Evolutionary conservation across 2,797 vertebrate genomes (phyloP), one percentile per base, ranked within the genome.

Genomic region (Apodemus agrarius): DNA sequence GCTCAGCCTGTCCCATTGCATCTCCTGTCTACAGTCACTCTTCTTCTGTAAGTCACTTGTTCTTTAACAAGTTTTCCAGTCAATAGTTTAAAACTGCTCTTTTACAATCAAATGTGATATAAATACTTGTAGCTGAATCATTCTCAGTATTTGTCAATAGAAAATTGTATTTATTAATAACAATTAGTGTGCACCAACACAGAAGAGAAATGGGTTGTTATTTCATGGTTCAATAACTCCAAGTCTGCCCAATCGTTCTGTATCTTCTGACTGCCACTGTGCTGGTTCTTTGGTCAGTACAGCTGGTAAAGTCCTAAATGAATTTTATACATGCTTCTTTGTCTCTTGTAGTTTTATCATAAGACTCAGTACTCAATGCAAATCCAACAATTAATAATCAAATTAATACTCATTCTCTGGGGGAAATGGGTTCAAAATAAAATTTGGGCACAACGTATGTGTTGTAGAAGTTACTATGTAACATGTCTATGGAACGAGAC

Each of bases 81-180:
- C 63, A 90, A 69, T 75, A 95, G 67, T 87, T 83, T 37, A 90
- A 96, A 96, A 82, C 2, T 82, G 19, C 24, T 93, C 69, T 95
- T 90, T 89, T 80, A 89, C 75, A 90, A 84, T 10, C 78, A 19
- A 93, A 65, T 22, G 21, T 59, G 59, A 81, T 16, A 92, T 8
- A 81, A 59, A 93, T 34, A 63, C 49, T 17, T 79, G 69, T 37
- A 94, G 65, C 65, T 76, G 84, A 93, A 88, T 4, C 57, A 37
- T 40, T 74, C 40, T 83, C 26, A 82, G 6, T 22, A 93, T 74
- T n/a, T 89, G 89, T 59, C 57, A 22, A 59, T 59, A 59, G 57
- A 59, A 22, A 59, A 11, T 4, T 17, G 37, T 6, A 91, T 57
- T 59, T 88, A 72, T 16, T 43, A 86, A 85, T 87, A 96, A 54